Percentiles rank a stretch among this genome's conserved stretches.
Conservation (phyloP, 2,888 invertebrate genomes). For the Ornithoptera alexandrae region DNA sequence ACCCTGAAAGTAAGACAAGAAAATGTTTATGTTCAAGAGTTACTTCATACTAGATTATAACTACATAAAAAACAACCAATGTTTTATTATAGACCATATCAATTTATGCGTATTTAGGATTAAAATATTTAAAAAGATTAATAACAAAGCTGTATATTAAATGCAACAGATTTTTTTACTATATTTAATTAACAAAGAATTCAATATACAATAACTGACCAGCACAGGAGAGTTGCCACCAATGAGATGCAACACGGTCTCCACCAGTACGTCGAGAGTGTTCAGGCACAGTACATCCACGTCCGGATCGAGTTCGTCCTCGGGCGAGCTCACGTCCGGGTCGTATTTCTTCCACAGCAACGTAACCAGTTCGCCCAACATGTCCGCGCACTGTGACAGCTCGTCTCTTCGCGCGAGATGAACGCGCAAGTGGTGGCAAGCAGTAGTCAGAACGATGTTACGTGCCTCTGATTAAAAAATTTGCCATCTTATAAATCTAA, state of each 20-base stretch:
- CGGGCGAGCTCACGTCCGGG: slow-evolving; percentile 60
- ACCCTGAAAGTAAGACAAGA: slow-evolving; percentile 75
- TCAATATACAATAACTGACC: slow-evolving; percentile 54
- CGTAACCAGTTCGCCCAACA: slow-evolving; percentile 90
- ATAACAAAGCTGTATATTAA: no score
- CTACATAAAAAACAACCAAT: no score
- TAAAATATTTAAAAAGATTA: no score
- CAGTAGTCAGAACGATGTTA: slow-evolving; percentile 88
- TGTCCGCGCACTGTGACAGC: slow-evolving; percentile 90
- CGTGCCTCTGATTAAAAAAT: slow-evolving; percentile 84
- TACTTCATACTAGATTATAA: no score
- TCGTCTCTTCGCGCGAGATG: slow-evolving; percentile 91
- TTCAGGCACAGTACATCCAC: slow-evolving; percentile 90
- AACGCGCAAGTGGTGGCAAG: slow-evolving; percentile 90
- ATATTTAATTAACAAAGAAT: not conserved
- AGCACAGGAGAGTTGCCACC: slow-evolving; percentile 87
- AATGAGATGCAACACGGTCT: slow-evolving; percentile 90
- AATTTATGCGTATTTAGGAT: no score
- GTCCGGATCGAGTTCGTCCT: slow-evolving; percentile 81
- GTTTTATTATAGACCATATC: no score
- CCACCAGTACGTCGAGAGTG: slow-evolving; percentile 90
- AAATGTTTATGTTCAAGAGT: not conserved
- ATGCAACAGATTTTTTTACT: not conserved
- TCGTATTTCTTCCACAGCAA: slow-evolving; percentile 76
- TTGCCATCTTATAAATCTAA: no score